Evolutionary conservation across 2,797 vertebrate genomes (phyloP).

Genomic region (Myiotriccus ornatus): DNA sequence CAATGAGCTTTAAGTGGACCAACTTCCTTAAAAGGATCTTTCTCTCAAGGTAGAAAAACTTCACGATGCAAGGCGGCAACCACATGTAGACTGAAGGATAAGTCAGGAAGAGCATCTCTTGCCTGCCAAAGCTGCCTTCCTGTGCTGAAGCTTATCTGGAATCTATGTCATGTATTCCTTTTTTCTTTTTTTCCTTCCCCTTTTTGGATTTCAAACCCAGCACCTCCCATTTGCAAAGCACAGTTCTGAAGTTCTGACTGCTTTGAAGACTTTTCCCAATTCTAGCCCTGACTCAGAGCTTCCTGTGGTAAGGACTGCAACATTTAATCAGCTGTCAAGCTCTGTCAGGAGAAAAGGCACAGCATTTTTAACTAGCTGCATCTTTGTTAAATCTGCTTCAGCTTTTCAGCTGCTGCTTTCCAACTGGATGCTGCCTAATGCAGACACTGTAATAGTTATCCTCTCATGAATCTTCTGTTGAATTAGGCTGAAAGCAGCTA

Average conservation of each 20-base stretch:
- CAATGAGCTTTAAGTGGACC: background rate
- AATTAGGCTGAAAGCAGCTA: background rate
- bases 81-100: rapidly evolving
- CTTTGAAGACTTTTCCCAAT: background rate
- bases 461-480: background rate
- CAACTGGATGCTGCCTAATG: background rate
- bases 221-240: background rate
- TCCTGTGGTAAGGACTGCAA: background rate
- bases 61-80: rapidly evolving
- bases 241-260: background rate
- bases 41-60: background rate
- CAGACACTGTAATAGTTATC: background rate
- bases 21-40: background rate
- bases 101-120: background rate
- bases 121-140: background rate
- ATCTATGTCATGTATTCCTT: background rate
- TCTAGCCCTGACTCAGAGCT: background rate
- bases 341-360: background rate
- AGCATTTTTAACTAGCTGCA: background rate
- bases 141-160: background rate
- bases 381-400: background rate
- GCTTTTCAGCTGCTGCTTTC: background rate
- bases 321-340: background rate
- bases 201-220: background rate
- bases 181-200: background rate